These are phyloP conservation scores for Camptogramma bilineatum DNA, from an alignment of 2,888 invertebrate genomes.

Conservation along the genomic window DNA sequence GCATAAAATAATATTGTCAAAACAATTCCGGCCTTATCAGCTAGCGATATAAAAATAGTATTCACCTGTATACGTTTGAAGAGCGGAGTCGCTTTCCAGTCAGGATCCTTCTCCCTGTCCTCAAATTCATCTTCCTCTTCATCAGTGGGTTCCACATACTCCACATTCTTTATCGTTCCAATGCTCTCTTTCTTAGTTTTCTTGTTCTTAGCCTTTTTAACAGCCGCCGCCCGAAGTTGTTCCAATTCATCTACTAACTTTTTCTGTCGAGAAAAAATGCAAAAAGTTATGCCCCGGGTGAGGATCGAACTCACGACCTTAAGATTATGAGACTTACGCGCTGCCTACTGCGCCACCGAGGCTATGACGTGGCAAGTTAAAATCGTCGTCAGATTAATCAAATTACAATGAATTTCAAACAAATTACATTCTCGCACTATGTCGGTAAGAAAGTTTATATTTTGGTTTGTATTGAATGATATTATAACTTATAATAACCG, in stretches of 20 bases:
- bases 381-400: background rate
- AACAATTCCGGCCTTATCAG: too few species aligned
- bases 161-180: slow-evolving; percentile 54
- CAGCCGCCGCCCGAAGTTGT: slow-evolving; percentile 56
- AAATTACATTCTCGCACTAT: background rate
- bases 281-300: slow-evolving; percentile 89
- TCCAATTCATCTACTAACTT: slow-evolving; percentile 72
- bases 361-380: slow-evolving; percentile 60
- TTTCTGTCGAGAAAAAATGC: slow-evolving; percentile 57
- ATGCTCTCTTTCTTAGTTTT: slow-evolving; percentile 53
- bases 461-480: too few species aligned
- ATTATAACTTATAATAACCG: too few species aligned
- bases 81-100: slow-evolving; percentile 89
- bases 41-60: too few species aligned
- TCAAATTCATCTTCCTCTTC: slow-evolving; percentile 71
- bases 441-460: too few species aligned
- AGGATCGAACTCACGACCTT: slow-evolving; percentile 98
- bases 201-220: slow-evolving; percentile 58
- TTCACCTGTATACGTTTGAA: slow-evolving; percentile 79
- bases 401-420: background rate
- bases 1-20: too few species aligned
- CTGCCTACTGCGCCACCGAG: slow-evolving; percentile 95
- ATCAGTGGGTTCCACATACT: slow-evolving; percentile 67
- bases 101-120: slow-evolving; percentile 85
- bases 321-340: slow-evolving; percentile 96